A percentile compares a stretch with the other conserved stretches of the same genome.
Conservation (phyloP, 1,140 invertebrate species). For the Drosophila guanche region DNA sequence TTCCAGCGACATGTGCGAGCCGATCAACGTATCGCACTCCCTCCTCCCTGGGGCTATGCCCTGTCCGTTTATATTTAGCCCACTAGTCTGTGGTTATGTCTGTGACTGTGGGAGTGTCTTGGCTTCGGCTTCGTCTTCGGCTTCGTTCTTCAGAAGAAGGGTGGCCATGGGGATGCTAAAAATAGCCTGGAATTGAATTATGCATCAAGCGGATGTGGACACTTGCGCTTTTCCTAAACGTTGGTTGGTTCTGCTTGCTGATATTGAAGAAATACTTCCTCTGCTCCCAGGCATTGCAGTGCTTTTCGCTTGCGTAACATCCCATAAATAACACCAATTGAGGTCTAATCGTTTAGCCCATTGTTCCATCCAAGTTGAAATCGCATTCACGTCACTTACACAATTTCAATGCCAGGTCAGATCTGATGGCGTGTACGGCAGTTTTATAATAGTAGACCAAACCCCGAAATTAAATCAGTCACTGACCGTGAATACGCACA, state of each 20-base stretch:
- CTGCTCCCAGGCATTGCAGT: too few relatives aligned
- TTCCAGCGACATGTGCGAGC: slow-evolving; percentile 32
- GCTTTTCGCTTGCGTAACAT: too few relatives aligned
- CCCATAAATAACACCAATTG: too few relatives aligned
- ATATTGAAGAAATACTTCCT: neutral
- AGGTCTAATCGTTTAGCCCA: slow-evolving; percentile 20
- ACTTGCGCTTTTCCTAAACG: slow-evolving; percentile 1
- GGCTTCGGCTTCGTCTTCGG: slow-evolving; percentile 1
- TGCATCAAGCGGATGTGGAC: slow-evolving; percentile 50
- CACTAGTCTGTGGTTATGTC: neutral
- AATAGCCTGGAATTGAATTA: slow-evolving; percentile 51
- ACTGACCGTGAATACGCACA: slow-evolving; percentile 62
- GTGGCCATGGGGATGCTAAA: slow-evolving; percentile 50
- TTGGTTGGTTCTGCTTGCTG: slow-evolving; percentile 12
- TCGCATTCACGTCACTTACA: slow-evolving; percentile 50
- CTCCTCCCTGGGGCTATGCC: slow-evolving; percentile 14
- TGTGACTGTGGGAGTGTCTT: slow-evolving; percentile 20
- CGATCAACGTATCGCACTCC: slow-evolving; percentile 5
- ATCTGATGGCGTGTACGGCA: slow-evolving; percentile 43
- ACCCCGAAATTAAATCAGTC: slow-evolving; percentile 66
- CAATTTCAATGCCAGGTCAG: slow-evolving; percentile 61
- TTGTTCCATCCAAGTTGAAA: slow-evolving; percentile 49
- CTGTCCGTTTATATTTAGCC: slow-evolving; percentile 51
- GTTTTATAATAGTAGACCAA: slow-evolving; percentile 45
- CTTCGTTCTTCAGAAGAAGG: too few relatives aligned